Conservation (phyloP, 2,888 invertebrate species). For the Amphipyra tragopoginis region DNA sequence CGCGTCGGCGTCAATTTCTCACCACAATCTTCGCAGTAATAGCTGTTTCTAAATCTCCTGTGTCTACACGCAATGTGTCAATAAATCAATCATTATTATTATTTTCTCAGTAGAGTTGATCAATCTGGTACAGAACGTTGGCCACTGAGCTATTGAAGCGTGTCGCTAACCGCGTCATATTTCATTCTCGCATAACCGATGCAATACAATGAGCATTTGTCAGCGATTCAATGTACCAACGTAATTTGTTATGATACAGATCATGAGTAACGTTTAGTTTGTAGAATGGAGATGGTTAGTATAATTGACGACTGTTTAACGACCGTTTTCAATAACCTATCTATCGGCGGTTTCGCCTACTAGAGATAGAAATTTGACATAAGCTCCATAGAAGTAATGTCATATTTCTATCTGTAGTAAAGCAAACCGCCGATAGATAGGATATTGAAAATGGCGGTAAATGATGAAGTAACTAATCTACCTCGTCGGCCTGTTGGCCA, state of each 20-base stretch:
- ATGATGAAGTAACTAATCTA: no score
- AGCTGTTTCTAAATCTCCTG: background rate
- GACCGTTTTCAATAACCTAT: no score
- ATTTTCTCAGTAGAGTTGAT: constrained; percentile 19
- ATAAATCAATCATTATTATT: constrained; percentile 29
- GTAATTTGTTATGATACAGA: constrained; percentile 23
- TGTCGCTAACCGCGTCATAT: constrained; percentile 21
- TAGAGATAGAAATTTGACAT: no score
- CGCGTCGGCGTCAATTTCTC: constrained; percentile 14
- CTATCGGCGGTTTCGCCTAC: no score
- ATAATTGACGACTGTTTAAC: no score
- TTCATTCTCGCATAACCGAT: constrained; percentile 13
- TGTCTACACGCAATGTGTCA: constrained; percentile 28
- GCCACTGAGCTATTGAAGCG: constrained; percentile 13
- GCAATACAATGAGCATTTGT: constrained; percentile 19
- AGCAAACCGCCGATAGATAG: no score
- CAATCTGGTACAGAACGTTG: constrained; percentile 36
- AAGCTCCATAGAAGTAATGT: no score
- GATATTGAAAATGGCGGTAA: no score
- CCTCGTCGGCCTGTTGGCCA: no score
- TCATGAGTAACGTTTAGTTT: constrained; percentile 4
- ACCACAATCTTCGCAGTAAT: background rate
- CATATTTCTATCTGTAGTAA: no score
- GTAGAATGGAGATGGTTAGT: background rate
- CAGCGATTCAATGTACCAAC: constrained; percentile 12